Base-by-base conservation (phyloP, 1,140 invertebrate species). In the Drosophila fuyamai region DNA sequence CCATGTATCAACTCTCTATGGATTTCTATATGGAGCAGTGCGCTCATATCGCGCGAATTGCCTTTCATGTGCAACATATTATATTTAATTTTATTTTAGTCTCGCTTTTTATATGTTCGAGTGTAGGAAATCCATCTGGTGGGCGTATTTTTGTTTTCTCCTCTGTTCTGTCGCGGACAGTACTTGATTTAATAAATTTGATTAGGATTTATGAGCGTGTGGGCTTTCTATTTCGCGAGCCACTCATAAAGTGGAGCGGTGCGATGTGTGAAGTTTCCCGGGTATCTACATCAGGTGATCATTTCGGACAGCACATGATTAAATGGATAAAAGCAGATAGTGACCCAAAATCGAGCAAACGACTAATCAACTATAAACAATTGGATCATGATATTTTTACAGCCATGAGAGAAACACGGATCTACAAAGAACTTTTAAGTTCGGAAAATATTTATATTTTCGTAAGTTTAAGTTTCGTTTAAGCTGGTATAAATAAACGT, bases 141-240 rank as follows among this genome's bases (percentile, higher is more conserved):
- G 73, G 73, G 73, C 74, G 74, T 77, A 46, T 60, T 41, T 78
- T 68, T 74, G 6, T 32, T 60, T 56, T 55, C 56, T 66, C 32
- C 59, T 48, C 63, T 53, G 68, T 79, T 74, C 47, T 74, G 61
- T 57, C 70, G 51, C 46, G 35, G 60, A 35, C 67, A 68, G 76
- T 73, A 88, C 79, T 88, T 86, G 83, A 88, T 86, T 88, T 86
- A 88, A 88, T 86, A 82, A 88, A 88, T 79, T 88, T 88, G 71
- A 88, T 88, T 88, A 82, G 79, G 83, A 86, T 88, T 86, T 79
- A 86, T 62, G 71, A 88, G 58, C 57, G 58, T 79, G 71, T 65
- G 82, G 60, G 68, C 27, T 73, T 77, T 70, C 47, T 59, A 50
- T 78, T 70, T 62, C 12, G 59, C 59, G 27, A 62, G 40, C n/a